Base-by-base conservation (phyloP, 2,888 invertebrate species). In the Athalia cordata region DNA sequence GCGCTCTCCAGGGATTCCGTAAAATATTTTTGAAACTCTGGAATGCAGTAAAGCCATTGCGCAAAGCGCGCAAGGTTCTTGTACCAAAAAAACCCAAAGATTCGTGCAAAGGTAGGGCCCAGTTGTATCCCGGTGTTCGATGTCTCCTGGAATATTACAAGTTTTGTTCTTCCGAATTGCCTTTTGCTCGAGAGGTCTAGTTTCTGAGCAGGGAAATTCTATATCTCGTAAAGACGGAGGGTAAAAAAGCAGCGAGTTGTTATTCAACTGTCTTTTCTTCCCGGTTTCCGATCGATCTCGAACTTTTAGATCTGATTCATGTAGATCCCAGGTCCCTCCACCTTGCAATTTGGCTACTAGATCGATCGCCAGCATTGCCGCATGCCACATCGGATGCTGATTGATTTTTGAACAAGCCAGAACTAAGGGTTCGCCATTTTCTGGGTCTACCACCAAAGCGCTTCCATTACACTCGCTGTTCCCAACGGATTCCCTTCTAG, bases 21-120 rank as follows among this genome's bases (percentile, higher is more conserved):
- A 98, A 89, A 98, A 98, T 3, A 98, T 94, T 79, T 96, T 92
- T 76, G 93, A 93, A 0, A 94, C 94, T 80, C 99, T 92, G n/a
- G 97, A 96, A 89, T 99, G 99, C 0, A 98, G 93, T 77, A 99
- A 91, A 0, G 96, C 98, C 99, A 99, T 99, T 0, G 97, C 92
- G 91, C 99, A 99, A 95, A 99, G 97, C 0, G 96, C 88, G 90
- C 99, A 99, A 0, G 99, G 98, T 88, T 99, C 99, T 80, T 93
- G 92, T 0, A 95, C 93, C 62, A 96, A 88, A 87, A 97, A 98
- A 2, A 96, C 90, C 91, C 96, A 95, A 89, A 96, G 97, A 3
- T 96, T 96, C 0, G 98, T 97, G 90, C 97, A 97, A 68, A 97
- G 90, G 89, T 97, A 97, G 0, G 96, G 94, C 1, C 93, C 93